Conservation (phyloP, 2,888 invertebrate genomes). For the Drosophila niveifrons region DNA sequence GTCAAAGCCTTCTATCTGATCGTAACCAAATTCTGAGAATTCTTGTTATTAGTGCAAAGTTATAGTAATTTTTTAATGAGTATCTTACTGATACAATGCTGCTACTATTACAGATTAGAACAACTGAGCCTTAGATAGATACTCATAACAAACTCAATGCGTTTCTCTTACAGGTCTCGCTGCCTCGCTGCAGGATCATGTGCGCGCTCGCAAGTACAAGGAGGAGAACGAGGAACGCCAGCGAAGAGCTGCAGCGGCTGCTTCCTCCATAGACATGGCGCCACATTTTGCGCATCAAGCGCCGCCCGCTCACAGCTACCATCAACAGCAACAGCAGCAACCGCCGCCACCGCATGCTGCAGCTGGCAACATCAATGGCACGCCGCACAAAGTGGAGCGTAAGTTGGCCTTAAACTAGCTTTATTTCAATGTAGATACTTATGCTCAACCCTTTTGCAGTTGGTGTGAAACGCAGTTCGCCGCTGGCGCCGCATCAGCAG, state of each 20-base stretch:
- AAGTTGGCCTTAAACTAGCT: slow-evolving; percentile 48
- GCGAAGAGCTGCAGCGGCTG: slow-evolving; percentile 81
- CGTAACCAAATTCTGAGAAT: no score
- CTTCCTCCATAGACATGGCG: slow-evolving; percentile 57
- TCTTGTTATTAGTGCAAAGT: no score
- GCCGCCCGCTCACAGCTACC: slow-evolving; percentile 67
- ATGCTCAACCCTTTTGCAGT: slow-evolving; percentile 57
- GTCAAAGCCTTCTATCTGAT: no score
- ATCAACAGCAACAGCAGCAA: slow-evolving; percentile 51
- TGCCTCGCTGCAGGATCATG: slow-evolving; percentile 92
- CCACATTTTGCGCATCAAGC: slow-evolving; percentile 66
- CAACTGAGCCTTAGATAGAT: no score
- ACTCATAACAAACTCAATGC: background rate
- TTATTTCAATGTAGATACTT: background rate
- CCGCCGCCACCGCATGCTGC: slow-evolving; percentile 42
- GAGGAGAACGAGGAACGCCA: slow-evolving; percentile 86
- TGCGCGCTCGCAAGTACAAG: slow-evolving; percentile 89
- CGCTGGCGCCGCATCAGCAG: slow-evolving; percentile 86
- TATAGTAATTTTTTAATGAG: no score
- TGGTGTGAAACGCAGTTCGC: slow-evolving; percentile 86
- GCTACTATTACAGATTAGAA: no score
- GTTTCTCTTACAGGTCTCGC: slow-evolving; percentile 88
- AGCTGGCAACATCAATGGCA: slow-evolving; percentile 61
- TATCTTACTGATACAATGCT: no score
- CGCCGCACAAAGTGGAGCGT: slow-evolving; percentile 83